These are phyloP conservation scores for Tautogolabrus adspersus DNA, from an alignment of 2,113 vertebrate genomes.

Conservation along the genomic window DNA sequence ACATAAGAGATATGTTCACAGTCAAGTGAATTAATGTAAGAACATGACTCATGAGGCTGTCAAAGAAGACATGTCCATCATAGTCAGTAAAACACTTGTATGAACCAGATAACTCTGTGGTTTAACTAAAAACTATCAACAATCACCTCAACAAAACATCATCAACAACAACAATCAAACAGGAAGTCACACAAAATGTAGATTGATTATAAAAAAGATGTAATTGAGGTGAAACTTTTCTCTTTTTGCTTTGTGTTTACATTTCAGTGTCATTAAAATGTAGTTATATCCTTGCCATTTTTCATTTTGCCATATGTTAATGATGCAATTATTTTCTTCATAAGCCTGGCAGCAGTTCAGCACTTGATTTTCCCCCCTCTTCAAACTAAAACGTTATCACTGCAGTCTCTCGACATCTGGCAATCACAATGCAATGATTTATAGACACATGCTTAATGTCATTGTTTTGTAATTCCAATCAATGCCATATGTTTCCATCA, in stretches of 20 bases:
- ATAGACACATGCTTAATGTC: constrained; percentile 23
- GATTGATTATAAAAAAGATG: too few relatives aligned
- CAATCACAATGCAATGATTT: constrained; percentile 12
- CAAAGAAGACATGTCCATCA: too few relatives aligned
- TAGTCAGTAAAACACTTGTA: too few relatives aligned
- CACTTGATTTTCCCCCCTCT: neutral
- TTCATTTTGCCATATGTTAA: neutral
- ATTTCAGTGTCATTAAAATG: too few relatives aligned
- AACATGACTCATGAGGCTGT: too few relatives aligned
- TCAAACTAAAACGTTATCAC: neutral
- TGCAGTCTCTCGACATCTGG: constrained; percentile 9
- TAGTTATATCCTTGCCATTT: neutral
- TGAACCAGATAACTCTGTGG: too few relatives aligned
- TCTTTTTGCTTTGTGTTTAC: too few relatives aligned
- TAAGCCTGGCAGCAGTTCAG: too few relatives aligned
- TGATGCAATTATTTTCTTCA: constrained; percentile 5
- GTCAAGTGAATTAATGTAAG: neutral
- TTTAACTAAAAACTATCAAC: neutral
- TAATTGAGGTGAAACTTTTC: too few relatives aligned
- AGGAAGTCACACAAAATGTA: too few relatives aligned
- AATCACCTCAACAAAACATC: too few relatives aligned
- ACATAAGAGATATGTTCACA: neutral
- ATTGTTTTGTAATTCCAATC: constrained; percentile 34
- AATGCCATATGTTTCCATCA: constrained; percentile 35
- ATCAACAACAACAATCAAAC: too few relatives aligned